Conservation (phyloP, 2,888 invertebrate genomes). For the Lepeophtheirus nordmannii region DNA sequence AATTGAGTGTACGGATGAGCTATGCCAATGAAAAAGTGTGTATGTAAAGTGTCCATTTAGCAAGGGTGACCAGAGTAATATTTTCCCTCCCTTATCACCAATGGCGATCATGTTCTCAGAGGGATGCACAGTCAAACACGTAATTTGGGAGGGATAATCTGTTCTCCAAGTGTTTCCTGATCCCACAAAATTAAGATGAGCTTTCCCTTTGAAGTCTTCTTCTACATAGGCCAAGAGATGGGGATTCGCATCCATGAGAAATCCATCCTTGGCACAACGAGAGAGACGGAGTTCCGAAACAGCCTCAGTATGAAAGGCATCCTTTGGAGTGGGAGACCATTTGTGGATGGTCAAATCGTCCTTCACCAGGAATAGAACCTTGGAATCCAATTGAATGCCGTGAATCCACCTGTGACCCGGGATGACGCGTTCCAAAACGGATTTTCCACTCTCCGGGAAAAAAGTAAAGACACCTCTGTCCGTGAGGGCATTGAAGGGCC, state of each 20-base stretch:
- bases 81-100: slow-evolving; percentile 1
- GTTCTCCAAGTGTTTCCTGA: neutral
- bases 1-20: neutral
- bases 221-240: neutral
- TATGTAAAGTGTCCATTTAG: neutral
- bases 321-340: neutral
- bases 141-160: neutral
- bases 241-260: neutral
- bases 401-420: neutral
- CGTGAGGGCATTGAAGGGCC: neutral
- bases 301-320: no score
- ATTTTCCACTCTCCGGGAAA: neutral
- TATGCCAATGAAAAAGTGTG: neutral
- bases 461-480: neutral
- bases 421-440: neutral
- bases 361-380: neutral
- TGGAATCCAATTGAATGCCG: neutral
- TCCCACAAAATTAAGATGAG: neutral
- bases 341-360: neutral
- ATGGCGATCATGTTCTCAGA: neutral
- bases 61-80: neutral
- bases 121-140: neutral
- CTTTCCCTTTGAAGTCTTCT: neutral
- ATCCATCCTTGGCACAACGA: neutral
- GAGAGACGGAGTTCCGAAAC: no score